Percentiles rank a stretch among this genome's conserved stretches.
Conservation (phyloP, 2,113 vertebrate species). For the Chascanopsetta lugubris region DNA sequence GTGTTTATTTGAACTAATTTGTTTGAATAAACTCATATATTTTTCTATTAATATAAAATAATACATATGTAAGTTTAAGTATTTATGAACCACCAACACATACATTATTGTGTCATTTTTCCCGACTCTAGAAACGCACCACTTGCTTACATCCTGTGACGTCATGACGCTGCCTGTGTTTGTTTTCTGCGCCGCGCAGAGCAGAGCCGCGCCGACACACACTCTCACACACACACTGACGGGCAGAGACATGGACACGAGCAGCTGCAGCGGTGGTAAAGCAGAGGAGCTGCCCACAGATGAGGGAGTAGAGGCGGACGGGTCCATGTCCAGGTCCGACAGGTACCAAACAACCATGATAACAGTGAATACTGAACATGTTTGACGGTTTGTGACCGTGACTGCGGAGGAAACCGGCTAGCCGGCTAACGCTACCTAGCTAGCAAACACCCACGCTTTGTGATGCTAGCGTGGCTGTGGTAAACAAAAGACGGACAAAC, state of each 20-base stretch:
- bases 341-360: conserved; percentile 53
- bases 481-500: conserved; percentile 11
- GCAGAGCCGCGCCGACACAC: no score
- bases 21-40: no score
- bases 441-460: neutral
- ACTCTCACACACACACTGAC: no score
- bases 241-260: neutral
- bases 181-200: conserved; percentile 58
- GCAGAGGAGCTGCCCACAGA: conserved; percentile 40
- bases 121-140: neutral
- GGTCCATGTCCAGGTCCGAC: conserved; percentile 63
- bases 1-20: no score
- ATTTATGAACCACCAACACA: no score
- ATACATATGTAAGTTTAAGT: no score
- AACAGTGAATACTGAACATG: neutral
- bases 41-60: no score
- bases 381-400: no score
- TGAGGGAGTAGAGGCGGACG: conserved; percentile 52
- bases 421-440: neutral
- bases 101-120: neutral
- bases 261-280: conserved; percentile 41
- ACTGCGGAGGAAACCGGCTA: neutral
- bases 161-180: conserved; percentile 59
- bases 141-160: conserved; percentile 14
- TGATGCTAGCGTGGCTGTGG: conserved; percentile 9